Evolutionary conservation across 2,113 vertebrate species (phyloP).

Genomic region (Stigmatopora nigra): DNA sequence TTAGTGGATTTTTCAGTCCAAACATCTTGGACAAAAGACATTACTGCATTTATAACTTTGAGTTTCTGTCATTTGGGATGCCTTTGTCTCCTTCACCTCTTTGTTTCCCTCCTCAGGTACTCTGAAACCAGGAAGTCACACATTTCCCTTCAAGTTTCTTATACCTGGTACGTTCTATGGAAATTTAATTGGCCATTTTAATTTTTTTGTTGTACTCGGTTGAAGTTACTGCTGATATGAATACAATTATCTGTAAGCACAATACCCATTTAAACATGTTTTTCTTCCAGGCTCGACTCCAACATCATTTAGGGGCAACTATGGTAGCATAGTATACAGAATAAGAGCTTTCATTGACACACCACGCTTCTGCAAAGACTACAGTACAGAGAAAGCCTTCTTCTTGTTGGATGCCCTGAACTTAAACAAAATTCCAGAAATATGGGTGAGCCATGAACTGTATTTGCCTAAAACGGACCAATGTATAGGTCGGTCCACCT

Average conservation of each 20-base stretch:
- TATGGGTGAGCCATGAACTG: slow-evolving; percentile 73
- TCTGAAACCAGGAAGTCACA: slow-evolving; percentile 80
- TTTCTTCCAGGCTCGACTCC: slow-evolving; percentile 74
- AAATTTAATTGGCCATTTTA: background rate
- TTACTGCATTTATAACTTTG: background rate
- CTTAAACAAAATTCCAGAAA: slow-evolving; percentile 85
- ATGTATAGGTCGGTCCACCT: background rate
- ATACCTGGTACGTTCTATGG: slow-evolving; percentile 76
- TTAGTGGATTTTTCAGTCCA: background rate
- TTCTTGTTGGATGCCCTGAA: slow-evolving; percentile 83
- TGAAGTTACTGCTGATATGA: background rate
- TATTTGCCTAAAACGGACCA: background rate
- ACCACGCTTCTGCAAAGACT: slow-evolving; percentile 85
- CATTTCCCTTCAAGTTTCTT: slow-evolving; percentile 90
- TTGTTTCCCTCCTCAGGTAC: slow-evolving; percentile 69
- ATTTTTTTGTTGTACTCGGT: background rate
- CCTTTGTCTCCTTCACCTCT: slow-evolving; percentile 19
- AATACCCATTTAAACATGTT: background rate
- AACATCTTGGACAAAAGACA: background rate
- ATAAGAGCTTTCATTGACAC: slow-evolving; percentile 85
- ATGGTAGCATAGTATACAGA: slow-evolving; percentile 83
- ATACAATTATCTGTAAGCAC: background rate
- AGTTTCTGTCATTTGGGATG: background rate
- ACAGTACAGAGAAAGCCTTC: slow-evolving; percentile 79
- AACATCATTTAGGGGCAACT: slow-evolving; percentile 90